Percentiles rank a stretch among this genome's conserved stretches.
Evolutionary conservation across 2,113 vertebrate species (phyloP).

Genomic region (Gambusia affinis): DNA sequence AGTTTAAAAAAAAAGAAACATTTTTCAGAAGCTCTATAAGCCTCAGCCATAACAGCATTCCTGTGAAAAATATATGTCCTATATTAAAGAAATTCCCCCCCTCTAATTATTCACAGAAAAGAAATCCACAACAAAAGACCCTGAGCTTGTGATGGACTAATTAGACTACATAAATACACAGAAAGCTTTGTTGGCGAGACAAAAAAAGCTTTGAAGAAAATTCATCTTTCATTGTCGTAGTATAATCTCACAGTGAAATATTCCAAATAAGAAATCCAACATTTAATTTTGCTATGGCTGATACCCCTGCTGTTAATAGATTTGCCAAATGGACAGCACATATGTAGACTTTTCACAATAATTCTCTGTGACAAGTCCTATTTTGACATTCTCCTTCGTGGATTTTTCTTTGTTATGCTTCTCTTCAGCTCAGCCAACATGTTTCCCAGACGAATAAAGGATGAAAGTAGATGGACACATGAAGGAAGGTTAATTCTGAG

Average conservation of each 20-base stretch:
- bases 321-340: too few relatives aligned
- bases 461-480: background rate
- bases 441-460: background rate
- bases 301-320: background rate
- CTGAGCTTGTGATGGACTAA: slow-evolving; percentile 42
- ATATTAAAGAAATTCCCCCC: background rate
- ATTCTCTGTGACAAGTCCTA: background rate
- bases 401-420: background rate
- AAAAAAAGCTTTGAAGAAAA: background rate
- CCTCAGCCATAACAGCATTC: slow-evolving; percentile 37
- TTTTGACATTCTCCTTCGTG: too few relatives aligned
- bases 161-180: slow-evolving; percentile 45
- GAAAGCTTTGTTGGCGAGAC: background rate
- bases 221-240: background rate
- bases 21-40: slow-evolving; percentile 57
- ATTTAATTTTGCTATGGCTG: background rate
- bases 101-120: slow-evolving; percentile 29
- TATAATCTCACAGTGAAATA: background rate
- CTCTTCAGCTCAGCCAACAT: background rate
- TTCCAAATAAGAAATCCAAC: background rate
- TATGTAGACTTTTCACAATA: background rate
- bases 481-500: background rate
- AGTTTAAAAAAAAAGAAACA: background rate
- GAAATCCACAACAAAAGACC: slow-evolving; percentile 3
- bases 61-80: background rate